phyloP scores from a whole-genome alignment of 2,888 invertebrate species.

The Athalia rosae region DNA sequence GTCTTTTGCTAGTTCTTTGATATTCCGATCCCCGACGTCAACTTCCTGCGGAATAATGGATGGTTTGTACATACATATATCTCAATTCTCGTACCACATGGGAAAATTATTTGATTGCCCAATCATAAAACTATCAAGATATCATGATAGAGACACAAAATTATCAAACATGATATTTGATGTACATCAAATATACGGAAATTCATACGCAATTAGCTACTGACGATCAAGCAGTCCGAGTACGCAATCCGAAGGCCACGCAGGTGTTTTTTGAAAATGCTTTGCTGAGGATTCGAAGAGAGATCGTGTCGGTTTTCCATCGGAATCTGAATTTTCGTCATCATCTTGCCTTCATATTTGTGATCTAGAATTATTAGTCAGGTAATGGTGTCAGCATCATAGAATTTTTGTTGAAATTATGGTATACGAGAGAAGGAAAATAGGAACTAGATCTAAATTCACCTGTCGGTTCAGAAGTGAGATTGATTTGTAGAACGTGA shows the following conservation, averaged over 20 bases:
- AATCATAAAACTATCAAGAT: too few relatives aligned
- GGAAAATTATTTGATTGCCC: too few relatives aligned
- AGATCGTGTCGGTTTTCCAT: not conserved
- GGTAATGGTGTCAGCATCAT: not conserved
- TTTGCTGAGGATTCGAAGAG: constrained; percentile 17
- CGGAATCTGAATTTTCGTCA: constrained; percentile 6
- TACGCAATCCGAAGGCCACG: constrained; percentile 70
- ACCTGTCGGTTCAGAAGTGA: constrained; percentile 49
- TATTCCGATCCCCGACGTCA: constrained; percentile 63
- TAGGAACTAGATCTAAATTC: not conserved
- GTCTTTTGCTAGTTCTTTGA: constrained; percentile 70
- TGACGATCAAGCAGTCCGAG: constrained; percentile 66
- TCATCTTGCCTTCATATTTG: constrained; percentile 13
- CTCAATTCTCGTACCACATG: too few relatives aligned
- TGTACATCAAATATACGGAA: too few relatives aligned
- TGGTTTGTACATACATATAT: too few relatives aligned
- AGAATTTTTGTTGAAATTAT: not conserved
- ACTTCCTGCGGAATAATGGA: constrained; percentile 65
- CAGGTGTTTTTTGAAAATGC: constrained; percentile 63
- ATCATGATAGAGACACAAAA: too few relatives aligned
- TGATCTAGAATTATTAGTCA: constrained; percentile 8
- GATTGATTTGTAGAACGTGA: constrained; percentile 75
- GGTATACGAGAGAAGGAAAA: constrained; percentile 10
- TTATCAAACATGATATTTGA: too few relatives aligned
- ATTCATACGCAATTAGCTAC: constrained; percentile 42